phyloP scores from a whole-genome alignment of 2,797 vertebrate species.

The Ctenopoma multispine region DNA sequence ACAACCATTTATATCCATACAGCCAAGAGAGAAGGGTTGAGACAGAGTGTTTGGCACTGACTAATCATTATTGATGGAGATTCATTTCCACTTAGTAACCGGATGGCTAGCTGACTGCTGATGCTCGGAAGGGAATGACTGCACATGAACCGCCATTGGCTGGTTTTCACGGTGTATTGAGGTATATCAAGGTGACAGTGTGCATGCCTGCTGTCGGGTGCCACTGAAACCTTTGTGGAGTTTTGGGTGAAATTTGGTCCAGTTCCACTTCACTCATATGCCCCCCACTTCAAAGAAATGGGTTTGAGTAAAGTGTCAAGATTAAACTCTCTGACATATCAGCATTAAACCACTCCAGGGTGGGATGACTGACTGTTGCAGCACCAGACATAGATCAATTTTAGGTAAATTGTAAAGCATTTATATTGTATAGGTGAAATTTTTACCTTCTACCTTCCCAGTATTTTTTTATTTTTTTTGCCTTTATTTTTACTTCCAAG shows the following conservation, averaged over 20 bases:
- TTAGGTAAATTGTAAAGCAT: constrained; percentile 31
- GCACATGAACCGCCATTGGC: constrained; percentile 44
- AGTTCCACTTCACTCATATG: constrained; percentile 35
- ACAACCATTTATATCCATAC: constrained; percentile 72
- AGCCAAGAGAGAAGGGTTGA: constrained; percentile 55
- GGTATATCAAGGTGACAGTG: constrained; percentile 57
- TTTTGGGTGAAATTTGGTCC: constrained; percentile 45
- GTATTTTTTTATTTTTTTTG: neutral
- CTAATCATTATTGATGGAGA: constrained; percentile 80
- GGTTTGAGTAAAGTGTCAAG: constrained; percentile 36
- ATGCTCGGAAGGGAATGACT: constrained; percentile 36
- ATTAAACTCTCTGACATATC: constrained; percentile 51
- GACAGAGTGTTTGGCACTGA: constrained; percentile 54
- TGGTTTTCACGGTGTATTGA: constrained; percentile 60
- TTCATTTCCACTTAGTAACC: constrained; percentile 71
- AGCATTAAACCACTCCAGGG: constrained; percentile 43
- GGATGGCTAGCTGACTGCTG: constrained; percentile 63
- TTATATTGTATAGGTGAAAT: constrained; percentile 42
- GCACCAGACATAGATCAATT: constrained; percentile 36
- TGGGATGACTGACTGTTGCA: constrained; percentile 34
- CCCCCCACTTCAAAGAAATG: constrained; percentile 59
- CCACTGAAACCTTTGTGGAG: constrained; percentile 38
- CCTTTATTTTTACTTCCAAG: constrained; percentile 2
- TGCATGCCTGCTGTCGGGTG: constrained; percentile 37
- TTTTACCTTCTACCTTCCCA: constrained; percentile 27